phyloP scores from a whole-genome alignment of 1,140 invertebrate species.

The Leptopilina clavipes region DNA sequence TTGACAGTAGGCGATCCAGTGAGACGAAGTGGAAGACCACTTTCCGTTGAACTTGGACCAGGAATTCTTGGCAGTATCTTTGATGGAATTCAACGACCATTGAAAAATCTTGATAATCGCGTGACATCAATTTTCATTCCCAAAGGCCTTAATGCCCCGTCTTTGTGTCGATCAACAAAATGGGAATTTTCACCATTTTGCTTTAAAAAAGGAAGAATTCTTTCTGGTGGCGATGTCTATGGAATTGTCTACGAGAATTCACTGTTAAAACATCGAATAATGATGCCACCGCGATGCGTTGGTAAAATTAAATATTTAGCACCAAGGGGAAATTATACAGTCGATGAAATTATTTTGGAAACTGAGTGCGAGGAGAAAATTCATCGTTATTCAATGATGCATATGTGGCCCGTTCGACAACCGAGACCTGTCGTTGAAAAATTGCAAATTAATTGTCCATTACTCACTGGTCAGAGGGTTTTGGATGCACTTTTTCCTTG shows the following conservation, averaged over 20 bases:
- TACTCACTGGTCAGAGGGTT: conserved; percentile 98
- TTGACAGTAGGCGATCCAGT: conserved; percentile 99
- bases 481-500: conserved; percentile 99
- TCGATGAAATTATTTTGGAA: conserved; percentile 95
- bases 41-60: conserved; percentile 99
- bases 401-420: conserved; percentile 98
- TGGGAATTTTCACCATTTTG: conserved; percentile 97
- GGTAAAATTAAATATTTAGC: conserved; percentile 98
- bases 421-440: conserved; percentile 97
- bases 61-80: conserved; percentile 99
- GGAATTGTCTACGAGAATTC: conserved; percentile 98
- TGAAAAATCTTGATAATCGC: conserved; percentile 96
- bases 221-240: conserved; percentile 98
- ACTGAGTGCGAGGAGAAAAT: conserved; percentile 98
- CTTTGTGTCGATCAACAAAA: conserved; percentile 84
- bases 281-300: conserved; percentile 94
- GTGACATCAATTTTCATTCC: conserved; percentile 99
- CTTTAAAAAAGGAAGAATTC: conserved; percentile 91
- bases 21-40: conserved; percentile 96
- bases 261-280: conserved; percentile 96
- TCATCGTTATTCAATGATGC: conserved; percentile 93
- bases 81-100: conserved; percentile 98
- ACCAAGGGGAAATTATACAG: conserved; percentile 93
- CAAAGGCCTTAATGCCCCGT: conserved; percentile 96
- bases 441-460: conserved; percentile 97